Evolutionary conservation across 1,140 invertebrate genomes (phyloP).

Genomic region (Ericerus pela): DNA sequence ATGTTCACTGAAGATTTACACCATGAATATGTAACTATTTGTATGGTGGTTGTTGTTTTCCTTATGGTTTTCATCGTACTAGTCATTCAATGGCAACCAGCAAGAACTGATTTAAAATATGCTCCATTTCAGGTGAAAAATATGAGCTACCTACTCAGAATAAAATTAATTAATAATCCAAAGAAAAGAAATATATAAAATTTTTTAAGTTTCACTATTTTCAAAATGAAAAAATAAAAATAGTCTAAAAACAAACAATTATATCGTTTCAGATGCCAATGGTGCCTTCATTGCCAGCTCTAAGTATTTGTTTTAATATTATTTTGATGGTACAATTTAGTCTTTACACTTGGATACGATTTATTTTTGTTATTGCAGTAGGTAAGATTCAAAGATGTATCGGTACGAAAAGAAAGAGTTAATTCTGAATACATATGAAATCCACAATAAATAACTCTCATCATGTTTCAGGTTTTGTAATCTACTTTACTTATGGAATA

Average conservation of each 20-base stretch:
- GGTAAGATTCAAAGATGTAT: neutral
- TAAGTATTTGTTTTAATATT: slow-evolving; percentile 71
- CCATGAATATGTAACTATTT: neutral
- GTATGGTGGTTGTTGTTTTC: neutral
- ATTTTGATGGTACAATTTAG: slow-evolving; percentile 78
- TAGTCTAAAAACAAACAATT: neutral
- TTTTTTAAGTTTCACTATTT: neutral
- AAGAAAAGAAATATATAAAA: neutral
- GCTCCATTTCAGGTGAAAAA: too few species aligned
- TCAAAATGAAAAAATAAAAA: neutral
- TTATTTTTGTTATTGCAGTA: slow-evolving; percentile 21
- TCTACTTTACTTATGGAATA: neutral
- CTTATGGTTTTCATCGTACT: neutral
- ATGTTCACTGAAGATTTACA: neutral
- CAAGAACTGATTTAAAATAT: too few species aligned
- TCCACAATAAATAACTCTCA: neutral
- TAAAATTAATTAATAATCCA: neutral
- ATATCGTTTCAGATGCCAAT: slow-evolving; percentile 51
- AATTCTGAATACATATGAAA: neutral
- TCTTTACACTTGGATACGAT: slow-evolving; percentile 31
- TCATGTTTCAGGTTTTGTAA: neutral
- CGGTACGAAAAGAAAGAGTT: neutral
- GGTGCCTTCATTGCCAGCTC: slow-evolving; percentile 66
- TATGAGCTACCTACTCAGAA: too few species aligned
- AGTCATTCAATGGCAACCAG: neutral